Percentiles rank a stretch among this genome's conserved stretches.
Evolutionary conservation across 1,140 invertebrate genomes (phyloP).

Genomic region (Apis dorsata): DNA sequence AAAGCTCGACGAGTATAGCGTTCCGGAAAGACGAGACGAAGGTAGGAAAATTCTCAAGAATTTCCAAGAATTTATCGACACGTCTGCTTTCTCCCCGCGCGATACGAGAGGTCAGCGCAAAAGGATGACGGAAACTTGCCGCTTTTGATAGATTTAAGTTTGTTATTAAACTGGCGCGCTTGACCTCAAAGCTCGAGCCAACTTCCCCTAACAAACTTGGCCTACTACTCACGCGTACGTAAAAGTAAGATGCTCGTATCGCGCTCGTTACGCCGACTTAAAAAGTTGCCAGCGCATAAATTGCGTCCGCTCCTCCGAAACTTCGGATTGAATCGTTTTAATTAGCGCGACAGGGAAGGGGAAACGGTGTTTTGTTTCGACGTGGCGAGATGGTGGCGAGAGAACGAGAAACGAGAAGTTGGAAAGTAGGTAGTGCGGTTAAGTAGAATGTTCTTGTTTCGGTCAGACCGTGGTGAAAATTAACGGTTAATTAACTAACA

Average conservation of each 20-base stretch:
- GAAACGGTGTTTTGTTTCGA: neutral
- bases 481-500: no score
- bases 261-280: slow-evolving; percentile 1
- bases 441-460: slow-evolving; percentile 4
- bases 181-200: neutral
- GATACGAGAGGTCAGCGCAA: slow-evolving; percentile 12
- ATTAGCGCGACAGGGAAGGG: neutral
- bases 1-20: neutral
- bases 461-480: neutral
- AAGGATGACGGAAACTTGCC: slow-evolving; percentile 17
- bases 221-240: neutral
- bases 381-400: no score
- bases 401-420: neutral
- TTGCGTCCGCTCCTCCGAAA: neutral
- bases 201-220: slow-evolving; percentile 27
- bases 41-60: slow-evolving; percentile 4
- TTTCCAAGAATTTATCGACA: slow-evolving; percentile 26
- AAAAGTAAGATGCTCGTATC: neutral
- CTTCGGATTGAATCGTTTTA: slow-evolving; percentile 25
- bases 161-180: slow-evolving; percentile 40
- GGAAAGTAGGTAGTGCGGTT: neutral
- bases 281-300: neutral
- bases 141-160: slow-evolving; percentile 35
- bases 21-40: neutral
- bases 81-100: neutral